Percentiles rank a stretch among this genome's conserved stretches.
Conservation (phyloP, 2,113 vertebrate genomes). For the Corythornis vintsioides region DNA sequence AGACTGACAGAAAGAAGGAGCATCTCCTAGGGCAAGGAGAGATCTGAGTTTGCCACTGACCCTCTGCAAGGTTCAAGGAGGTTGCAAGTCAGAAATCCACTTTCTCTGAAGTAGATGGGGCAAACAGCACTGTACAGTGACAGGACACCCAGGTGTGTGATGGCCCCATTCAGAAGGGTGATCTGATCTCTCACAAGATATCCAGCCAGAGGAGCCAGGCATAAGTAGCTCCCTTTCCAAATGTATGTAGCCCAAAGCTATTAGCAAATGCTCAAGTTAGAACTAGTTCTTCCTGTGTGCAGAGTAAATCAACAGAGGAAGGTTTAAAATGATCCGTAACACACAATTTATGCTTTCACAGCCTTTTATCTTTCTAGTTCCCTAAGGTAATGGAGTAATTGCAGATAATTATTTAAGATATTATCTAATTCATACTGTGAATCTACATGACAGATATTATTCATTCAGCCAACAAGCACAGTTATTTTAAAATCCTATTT, state of each 20-base stretch:
- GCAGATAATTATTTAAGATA: slow-evolving; percentile 46
- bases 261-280: neutral
- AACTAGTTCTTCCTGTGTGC: slow-evolving; percentile 25
- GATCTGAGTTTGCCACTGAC: rapidly evolving
- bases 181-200: neutral
- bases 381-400: slow-evolving; percentile 54
- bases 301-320: slow-evolving; percentile 30
- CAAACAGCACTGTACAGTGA: rapidly evolving
- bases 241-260: neutral
- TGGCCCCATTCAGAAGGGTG: rapidly evolving
- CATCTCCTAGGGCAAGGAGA: neutral
- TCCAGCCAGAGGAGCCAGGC: neutral
- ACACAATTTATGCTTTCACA: slow-evolving; percentile 12
- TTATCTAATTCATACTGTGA: slow-evolving; percentile 37
- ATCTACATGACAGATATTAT: slow-evolving; percentile 30
- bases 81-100: neutral
- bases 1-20: neutral
- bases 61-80: neutral
- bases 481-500: slow-evolving; percentile 37
- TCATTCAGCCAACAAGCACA: neutral
- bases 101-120: neutral
- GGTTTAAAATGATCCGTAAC: neutral
- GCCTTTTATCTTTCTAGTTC: slow-evolving; percentile 37
- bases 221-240: neutral
- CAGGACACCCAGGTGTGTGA: neutral